phyloP scores from a whole-genome alignment of 2,888 invertebrate species.

The Leucophenga montana region DNA sequence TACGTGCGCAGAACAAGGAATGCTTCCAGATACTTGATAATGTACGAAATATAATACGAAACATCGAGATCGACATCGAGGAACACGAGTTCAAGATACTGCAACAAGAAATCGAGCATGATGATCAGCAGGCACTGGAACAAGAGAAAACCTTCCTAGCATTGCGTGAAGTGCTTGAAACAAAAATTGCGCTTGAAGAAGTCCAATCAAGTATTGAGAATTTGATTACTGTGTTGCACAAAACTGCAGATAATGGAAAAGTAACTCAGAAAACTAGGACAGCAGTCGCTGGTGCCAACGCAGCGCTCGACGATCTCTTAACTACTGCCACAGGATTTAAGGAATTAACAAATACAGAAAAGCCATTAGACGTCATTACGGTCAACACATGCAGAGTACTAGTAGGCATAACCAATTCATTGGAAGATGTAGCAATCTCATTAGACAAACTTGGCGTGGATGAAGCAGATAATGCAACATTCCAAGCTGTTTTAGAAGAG shows the following conservation, averaged over 20 bases:
- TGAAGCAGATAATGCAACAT: slow-evolving; percentile 32
- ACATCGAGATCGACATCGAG: slow-evolving; percentile 69
- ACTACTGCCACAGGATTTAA: slow-evolving; percentile 54
- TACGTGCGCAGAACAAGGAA: slow-evolving; percentile 56
- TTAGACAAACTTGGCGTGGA: slow-evolving; percentile 38
- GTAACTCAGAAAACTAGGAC: slow-evolving; percentile 30
- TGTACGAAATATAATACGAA: slow-evolving; percentile 63
- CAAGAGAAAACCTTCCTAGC: slow-evolving; percentile 63
- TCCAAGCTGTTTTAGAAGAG: slow-evolving; percentile 40
- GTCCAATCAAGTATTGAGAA: slow-evolving; percentile 62
- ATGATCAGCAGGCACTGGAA: slow-evolving; percentile 62
- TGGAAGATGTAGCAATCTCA: slow-evolving; percentile 52
- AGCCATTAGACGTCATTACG: slow-evolving; percentile 48
- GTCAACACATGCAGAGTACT: slow-evolving; percentile 50
- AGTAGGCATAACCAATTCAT: slow-evolving; percentile 54
- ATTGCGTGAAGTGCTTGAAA: slow-evolving; percentile 64
- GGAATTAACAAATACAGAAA: slow-evolving; percentile 51
- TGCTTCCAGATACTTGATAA: slow-evolving; percentile 62
- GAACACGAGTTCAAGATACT: slow-evolving; percentile 68
- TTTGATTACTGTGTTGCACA: slow-evolving; percentile 64
- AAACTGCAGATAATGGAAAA: slow-evolving; percentile 41
- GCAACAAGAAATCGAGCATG: slow-evolving; percentile 65
- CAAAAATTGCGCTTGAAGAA: slow-evolving; percentile 65
- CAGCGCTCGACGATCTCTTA: slow-evolving; percentile 47
- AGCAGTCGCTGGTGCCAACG: slow-evolving; percentile 49